Percentiles rank a stretch among this genome's conserved stretches.
Conservation (phyloP, 2,888 invertebrate genomes). For the Mimachlamys varia region DNA sequence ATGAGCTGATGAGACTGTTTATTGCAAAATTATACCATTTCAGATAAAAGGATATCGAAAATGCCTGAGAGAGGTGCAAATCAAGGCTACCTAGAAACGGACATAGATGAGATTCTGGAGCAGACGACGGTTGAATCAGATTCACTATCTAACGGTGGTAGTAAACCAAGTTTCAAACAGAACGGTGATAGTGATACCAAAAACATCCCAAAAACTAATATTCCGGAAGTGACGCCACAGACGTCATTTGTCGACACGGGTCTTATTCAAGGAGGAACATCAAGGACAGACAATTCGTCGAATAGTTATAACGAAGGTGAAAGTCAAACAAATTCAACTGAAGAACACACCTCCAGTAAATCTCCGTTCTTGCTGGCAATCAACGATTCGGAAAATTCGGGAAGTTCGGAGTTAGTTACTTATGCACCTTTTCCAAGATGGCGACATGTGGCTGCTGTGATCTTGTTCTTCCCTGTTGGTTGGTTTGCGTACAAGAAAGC, state of each 20-base stretch:
- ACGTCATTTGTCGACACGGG: not conserved
- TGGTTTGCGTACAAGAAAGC: not conserved
- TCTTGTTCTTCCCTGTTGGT: not conserved
- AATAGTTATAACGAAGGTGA: not conserved
- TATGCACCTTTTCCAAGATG: not conserved
- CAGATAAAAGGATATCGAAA: not conserved
- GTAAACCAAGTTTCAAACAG: not conserved
- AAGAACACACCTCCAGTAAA: not conserved
- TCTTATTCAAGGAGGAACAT: not conserved
- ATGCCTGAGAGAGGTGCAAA: not conserved
- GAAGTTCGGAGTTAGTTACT: not conserved
- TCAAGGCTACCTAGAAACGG: not conserved
- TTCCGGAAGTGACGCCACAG: not conserved
- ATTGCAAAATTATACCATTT: not conserved
- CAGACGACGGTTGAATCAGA: not conserved
- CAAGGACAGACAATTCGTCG: not conserved
- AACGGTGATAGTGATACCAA: not conserved
- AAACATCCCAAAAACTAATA: too few relatives aligned
- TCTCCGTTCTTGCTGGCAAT: not conserved
- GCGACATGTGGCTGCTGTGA: not conserved
- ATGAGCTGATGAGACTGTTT: not conserved
- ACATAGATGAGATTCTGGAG: not conserved
- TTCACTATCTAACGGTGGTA: not conserved
- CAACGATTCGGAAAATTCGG: not conserved
- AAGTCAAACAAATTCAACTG: not conserved